Evolutionary conservation across 1,140 invertebrate genomes (phyloP), one percentile per base, ranked within the genome.

Genomic region (Trigoniulus corallinus): DNA sequence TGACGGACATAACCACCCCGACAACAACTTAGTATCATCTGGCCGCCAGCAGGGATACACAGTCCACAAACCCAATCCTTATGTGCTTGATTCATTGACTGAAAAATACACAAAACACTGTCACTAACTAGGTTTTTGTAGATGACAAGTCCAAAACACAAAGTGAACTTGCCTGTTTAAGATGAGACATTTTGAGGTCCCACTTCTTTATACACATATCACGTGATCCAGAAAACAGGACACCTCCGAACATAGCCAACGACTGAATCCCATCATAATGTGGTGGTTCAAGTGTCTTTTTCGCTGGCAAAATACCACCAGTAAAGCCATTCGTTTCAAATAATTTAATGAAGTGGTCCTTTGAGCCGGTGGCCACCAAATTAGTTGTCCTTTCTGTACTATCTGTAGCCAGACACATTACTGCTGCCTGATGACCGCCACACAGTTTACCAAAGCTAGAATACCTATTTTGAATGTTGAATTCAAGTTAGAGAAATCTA

Each of bases 191-290:
- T n/a, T n/a, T n/a, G 4, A 89, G 67, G 59, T 84, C 77, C 86
- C 86, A 92, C 60, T 85, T 82, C 69, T 91, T 91, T 59, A 92
- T 84, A 62, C 83, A 86, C 65, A 78, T 82, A 64, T 92, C 88
- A 24, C 88, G 66, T 0, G 85, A 88, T 47, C 85, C 87, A 62
- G 81, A 86, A 69, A 88, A 91, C 13, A 91, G 67, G 2, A 71
- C 74, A 46, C 74, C 66, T 20, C 74, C 76, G 20, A 51, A 57
- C 34, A 85, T 69, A n/a, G 78, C 74, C 26, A 91, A 71, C 44
- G 80, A 81, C 62, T 89, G 80, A 40, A 91, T 84, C 10, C 88
- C 88, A 63, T 93, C 88, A 64, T 91, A 93, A 69, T 93, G 88
- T 15, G 88, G 88, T 7, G 87, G 88, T 51, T 82, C 77, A 10